A percentile compares a stretch with the other conserved stretches of the same genome.
These are phyloP conservation scores for Megalonaias nervosa DNA, from an alignment of 1,140 invertebrate genomes.

Conservation along the genomic window DNA sequence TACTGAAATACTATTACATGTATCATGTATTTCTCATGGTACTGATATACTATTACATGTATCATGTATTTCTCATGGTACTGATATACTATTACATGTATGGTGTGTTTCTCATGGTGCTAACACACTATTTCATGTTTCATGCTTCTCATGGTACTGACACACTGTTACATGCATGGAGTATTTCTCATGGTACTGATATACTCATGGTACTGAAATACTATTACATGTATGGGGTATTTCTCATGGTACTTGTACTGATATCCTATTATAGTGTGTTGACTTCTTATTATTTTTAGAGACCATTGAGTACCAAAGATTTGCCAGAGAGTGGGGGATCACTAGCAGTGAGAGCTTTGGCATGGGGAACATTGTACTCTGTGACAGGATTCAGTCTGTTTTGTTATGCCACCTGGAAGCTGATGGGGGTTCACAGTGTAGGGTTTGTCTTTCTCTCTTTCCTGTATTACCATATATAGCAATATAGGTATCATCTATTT, in stretches of 20 bases:
- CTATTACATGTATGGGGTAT: neutral
- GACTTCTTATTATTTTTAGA: conserved; percentile 57
- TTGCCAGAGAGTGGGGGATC: conserved; percentile 83
- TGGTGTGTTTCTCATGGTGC: neutral
- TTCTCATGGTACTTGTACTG: conserved; percentile 2
- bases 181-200: no score
- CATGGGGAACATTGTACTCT: conserved; percentile 90
- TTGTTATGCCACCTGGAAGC: conserved; percentile 90
- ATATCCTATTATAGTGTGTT: conserved; percentile 9
- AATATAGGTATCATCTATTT: no score
- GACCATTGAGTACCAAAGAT: conserved; percentile 77
- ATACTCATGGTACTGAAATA: neutral
- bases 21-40: neutral
- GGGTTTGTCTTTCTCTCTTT: conserved; percentile 8
- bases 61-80: neutral
- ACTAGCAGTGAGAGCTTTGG: conserved; percentile 84
- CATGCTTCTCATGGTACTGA: neutral
- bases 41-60: neutral
- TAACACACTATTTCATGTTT: neutral
- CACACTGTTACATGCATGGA: neutral
- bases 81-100: neutral
- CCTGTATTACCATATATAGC: no score
- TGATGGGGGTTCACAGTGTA: conserved; percentile 85
- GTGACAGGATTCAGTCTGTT: conserved; percentile 85
- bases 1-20: neutral